Conservation (phyloP, 2,888 invertebrate species). For the Yponomeuta cagnagella region DNA sequence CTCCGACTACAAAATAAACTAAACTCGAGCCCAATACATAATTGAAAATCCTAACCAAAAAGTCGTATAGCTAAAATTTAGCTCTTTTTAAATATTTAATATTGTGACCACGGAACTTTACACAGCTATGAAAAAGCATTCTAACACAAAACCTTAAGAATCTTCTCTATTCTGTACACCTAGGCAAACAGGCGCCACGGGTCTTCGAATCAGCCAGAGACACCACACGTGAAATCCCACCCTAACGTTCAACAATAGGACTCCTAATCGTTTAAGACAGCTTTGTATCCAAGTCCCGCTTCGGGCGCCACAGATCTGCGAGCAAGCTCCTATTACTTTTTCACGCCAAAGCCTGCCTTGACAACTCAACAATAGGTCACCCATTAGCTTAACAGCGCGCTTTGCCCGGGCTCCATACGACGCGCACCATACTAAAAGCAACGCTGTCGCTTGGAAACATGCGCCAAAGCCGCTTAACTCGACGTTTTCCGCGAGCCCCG, state of each 20-base stretch:
- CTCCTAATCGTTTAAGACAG: neutral
- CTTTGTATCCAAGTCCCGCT: neutral
- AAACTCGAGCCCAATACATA: slow-evolving; percentile 2
- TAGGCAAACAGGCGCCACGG: neutral
- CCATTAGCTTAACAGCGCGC: too few species aligned
- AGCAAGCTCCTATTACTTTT: neutral
- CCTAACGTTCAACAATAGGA: neutral
- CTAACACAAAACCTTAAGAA: neutral
- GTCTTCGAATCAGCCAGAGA: neutral
- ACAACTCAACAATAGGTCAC: too few species aligned
- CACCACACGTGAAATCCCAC: neutral
- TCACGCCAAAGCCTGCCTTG: too few species aligned
- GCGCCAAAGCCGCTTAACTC: neutral
- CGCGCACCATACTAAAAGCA: too few species aligned
- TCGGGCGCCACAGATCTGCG: slow-evolving; percentile 12
- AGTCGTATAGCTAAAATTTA: slow-evolving; percentile 32
- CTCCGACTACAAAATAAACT: neutral
- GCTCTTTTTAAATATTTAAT: neutral
- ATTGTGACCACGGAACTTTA: neutral
- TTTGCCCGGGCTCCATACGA: too few species aligned
- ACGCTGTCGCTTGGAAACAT: too few species aligned
- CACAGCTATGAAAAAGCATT: neutral
- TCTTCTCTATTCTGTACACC: neutral
- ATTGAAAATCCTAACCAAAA: slow-evolving; percentile 41
- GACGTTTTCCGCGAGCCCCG: neutral